A percentile compares a stretch with the other conserved stretches of the same genome.
phyloP scores from a whole-genome alignment of 2,113 vertebrate genomes.

The Oryzias woworae region DNA sequence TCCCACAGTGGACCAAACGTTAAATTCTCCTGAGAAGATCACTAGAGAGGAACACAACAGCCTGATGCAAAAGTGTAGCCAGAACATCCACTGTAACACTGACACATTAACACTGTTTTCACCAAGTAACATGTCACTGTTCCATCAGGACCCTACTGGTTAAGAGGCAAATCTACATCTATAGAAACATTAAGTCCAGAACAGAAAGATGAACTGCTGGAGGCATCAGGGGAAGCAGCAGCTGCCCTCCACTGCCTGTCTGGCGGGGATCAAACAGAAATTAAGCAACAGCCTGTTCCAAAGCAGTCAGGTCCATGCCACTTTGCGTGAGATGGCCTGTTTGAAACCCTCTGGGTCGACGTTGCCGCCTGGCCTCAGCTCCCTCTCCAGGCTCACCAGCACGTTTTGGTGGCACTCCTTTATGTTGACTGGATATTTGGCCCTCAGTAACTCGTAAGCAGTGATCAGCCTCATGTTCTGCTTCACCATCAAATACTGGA shows the following conservation, averaged over 20 bases:
- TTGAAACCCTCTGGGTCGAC: conserved; percentile 75
- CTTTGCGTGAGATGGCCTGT: conserved; percentile 78
- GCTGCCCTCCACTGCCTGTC: conserved; percentile 15
- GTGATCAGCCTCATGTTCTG: conserved; percentile 80
- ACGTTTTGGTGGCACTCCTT: conserved; percentile 79
- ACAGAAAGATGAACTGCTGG: conserved; percentile 46
- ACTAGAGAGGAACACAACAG: conserved; percentile 33
- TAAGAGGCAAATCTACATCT: conserved; percentile 8
- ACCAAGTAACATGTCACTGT: conserved; percentile 42
- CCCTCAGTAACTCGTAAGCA: conserved; percentile 78
- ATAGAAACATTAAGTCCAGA: conserved; percentile 49
- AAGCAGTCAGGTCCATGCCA: conserved; percentile 77
- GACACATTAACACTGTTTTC: conserved; percentile 36
- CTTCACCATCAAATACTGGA: conserved; percentile 82
- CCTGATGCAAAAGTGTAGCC: conserved; percentile 50
- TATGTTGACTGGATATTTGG: conserved; percentile 78
- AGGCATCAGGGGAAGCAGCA: conserved; percentile 13
- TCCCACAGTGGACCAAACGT: conserved; percentile 56
- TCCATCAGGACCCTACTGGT: conserved; percentile 24
- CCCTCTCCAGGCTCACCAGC: conserved; percentile 79
- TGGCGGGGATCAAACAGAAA: conserved; percentile 5
- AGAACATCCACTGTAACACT: conserved; percentile 40
- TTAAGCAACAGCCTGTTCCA: conserved; percentile 2
- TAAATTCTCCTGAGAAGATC: conserved; percentile 77
- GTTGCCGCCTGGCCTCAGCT: conserved; percentile 70